phyloP scores from a whole-genome alignment of 2,797 vertebrate genomes.

The Tokudaia tokunoshimensis region DNA sequence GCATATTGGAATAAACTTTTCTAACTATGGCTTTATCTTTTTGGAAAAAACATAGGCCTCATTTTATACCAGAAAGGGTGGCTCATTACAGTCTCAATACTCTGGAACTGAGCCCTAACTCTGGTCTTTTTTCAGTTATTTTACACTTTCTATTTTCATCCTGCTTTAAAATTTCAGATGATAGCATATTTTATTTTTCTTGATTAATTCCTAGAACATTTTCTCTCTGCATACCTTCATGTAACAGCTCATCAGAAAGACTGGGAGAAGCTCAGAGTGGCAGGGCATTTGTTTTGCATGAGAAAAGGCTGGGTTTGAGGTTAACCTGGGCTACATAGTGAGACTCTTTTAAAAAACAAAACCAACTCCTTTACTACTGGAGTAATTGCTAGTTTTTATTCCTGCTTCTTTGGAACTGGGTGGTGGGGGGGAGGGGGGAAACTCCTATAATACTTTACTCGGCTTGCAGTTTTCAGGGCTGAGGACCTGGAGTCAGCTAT shows the following conservation, averaged over 20 bases:
- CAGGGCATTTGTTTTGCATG: not conserved
- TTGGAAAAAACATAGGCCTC: not conserved
- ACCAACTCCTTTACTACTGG: not conserved
- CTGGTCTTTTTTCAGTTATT: not conserved
- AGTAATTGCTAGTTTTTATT: not conserved
- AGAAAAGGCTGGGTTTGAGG: not conserved
- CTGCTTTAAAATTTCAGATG: constrained; percentile 9
- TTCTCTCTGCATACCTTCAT: not conserved
- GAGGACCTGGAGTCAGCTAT: not conserved
- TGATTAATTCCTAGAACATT: not conserved
- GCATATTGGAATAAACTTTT: constrained; percentile 45
- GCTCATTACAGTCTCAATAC: not conserved
- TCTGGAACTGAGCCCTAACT: not conserved
- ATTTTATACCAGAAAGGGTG: not conserved
- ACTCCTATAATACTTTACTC: not conserved
- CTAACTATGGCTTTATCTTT: constrained; percentile 29
- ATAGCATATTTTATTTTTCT: not conserved
- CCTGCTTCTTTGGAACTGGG: not conserved
- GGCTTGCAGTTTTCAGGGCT: not conserved
- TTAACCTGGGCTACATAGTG: not conserved
- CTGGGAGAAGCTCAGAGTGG: not conserved
- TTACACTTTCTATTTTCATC: not conserved
- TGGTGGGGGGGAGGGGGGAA: not conserved
- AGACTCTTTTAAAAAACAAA: not conserved
- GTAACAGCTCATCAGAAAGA: not conserved